These are phyloP conservation scores for Xanthia icteritia DNA, from an alignment of 2,888 invertebrate species.

Conservation along the genomic window DNA sequence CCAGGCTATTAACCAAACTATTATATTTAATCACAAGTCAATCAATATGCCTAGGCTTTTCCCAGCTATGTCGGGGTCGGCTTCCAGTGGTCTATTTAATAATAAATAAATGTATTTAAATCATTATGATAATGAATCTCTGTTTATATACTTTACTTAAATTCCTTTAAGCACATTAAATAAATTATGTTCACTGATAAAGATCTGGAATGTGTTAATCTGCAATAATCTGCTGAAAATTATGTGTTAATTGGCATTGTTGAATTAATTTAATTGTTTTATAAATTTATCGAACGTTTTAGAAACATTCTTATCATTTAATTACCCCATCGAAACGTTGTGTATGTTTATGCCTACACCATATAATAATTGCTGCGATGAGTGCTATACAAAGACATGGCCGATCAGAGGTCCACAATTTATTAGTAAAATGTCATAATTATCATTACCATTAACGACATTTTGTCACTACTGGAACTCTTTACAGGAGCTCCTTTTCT, in stretches of 20 bases:
- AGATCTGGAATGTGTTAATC: slow-evolving; percentile 35
- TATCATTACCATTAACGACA: background rate
- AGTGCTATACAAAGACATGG: background rate
- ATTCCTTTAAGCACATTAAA: slow-evolving; percentile 24
- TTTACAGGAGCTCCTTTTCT: background rate
- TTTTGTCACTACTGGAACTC: background rate
- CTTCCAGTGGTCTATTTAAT: background rate
- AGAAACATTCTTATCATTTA: slow-evolving; percentile 8
- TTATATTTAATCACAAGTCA: background rate
- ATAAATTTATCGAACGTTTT: slow-evolving; percentile 18
- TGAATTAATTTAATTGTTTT: slow-evolving; percentile 45
- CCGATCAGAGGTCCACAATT: no score
- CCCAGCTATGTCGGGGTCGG: no score
- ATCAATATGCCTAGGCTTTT: no score
- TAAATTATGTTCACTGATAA: slow-evolving; percentile 28
- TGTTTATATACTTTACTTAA: slow-evolving; percentile 5
- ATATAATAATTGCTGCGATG: no score
- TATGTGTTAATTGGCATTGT: slow-evolving; percentile 54
- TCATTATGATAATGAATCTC: background rate
- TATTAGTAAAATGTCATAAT: background rate
- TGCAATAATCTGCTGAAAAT: slow-evolving; percentile 25
- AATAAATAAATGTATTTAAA: background rate
- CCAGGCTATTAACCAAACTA: background rate
- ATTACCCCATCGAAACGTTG: background rate
- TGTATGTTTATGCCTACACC: background rate